These are phyloP conservation scores for Polia nebulosa DNA, from an alignment of 2,888 invertebrate genomes.

Conservation along the genomic window DNA sequence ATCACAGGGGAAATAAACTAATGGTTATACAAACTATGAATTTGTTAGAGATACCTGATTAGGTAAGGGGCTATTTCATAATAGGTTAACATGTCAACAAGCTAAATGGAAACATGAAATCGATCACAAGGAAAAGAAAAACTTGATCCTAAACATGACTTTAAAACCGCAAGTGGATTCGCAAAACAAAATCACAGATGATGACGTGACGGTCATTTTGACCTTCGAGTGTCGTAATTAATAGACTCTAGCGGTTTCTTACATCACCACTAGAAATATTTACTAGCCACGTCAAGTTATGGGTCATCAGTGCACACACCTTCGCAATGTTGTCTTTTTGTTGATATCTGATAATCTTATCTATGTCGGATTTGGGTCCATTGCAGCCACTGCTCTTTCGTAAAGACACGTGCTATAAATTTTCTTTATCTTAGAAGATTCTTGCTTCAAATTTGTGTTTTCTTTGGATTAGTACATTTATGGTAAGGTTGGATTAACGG, in stretches of 20 bases:
- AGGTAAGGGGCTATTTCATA: neutral
- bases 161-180: constrained; percentile 40
- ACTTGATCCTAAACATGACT: neutral
- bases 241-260: constrained; percentile 69
- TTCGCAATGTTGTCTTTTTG: constrained; percentile 43
- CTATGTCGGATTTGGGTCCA: constrained; percentile 66
- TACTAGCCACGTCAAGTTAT: constrained; percentile 65
- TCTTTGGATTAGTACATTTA: constrained; percentile 32
- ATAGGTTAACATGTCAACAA: neutral
- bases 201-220: constrained; percentile 44
- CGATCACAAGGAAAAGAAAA: neutral
- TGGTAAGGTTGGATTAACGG: constrained; percentile 12
- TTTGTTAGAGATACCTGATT: neutral
- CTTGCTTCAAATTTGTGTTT: constrained; percentile 10
- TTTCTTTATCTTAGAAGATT: constrained; percentile 35
- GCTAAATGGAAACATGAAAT: neutral
- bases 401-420: constrained; percentile 52
- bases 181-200: constrained; percentile 42
- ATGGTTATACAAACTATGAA: constrained; percentile 13
- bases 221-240: constrained; percentile 75
- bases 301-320: constrained; percentile 71
- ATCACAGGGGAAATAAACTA: constrained; percentile 22
- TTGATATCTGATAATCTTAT: constrained; percentile 63
- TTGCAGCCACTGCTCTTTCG: constrained; percentile 60
- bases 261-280: constrained; percentile 83